A percentile compares a stretch with the other conserved stretches of the same genome.
phyloP scores from a whole-genome alignment of 2,113 vertebrate species.

The Cyanoderma ruficeps region DNA sequence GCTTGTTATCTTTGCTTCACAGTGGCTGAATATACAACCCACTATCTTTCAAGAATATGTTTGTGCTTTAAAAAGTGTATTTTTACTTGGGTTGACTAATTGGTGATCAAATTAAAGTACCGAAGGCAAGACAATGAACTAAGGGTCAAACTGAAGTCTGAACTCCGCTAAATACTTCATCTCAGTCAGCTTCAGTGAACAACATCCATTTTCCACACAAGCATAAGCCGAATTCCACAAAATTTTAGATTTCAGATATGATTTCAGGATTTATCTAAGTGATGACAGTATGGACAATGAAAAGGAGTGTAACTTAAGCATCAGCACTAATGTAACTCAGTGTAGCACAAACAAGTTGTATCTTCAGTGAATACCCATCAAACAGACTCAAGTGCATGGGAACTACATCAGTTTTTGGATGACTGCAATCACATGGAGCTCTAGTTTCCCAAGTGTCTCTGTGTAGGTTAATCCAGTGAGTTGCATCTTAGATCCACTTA shows the following conservation, averaged over 20 bases:
- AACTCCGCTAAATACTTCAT: not conserved
- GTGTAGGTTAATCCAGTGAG: not conserved
- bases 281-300: not conserved
- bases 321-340: not conserved
- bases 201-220: not conserved
- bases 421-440: not conserved
- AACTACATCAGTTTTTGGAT: not conserved
- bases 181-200: not conserved
- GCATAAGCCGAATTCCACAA: not conserved
- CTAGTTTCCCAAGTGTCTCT: not conserved
- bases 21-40: not conserved
- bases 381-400: not conserved
- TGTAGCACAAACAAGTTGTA: not conserved
- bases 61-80: not conserved
- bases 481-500: not conserved
- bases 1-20: not conserved
- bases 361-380: not conserved
- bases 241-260: not conserved
- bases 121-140: not conserved
- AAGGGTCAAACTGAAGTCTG: not conserved
- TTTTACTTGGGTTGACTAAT: not conserved
- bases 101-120: not conserved
- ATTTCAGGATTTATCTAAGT: not conserved
- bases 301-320: not conserved
- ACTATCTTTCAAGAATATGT: not conserved